These are phyloP conservation scores for Eufriesea mexicana DNA, from an alignment of 1,140 invertebrate genomes.

Conservation along the genomic window DNA sequence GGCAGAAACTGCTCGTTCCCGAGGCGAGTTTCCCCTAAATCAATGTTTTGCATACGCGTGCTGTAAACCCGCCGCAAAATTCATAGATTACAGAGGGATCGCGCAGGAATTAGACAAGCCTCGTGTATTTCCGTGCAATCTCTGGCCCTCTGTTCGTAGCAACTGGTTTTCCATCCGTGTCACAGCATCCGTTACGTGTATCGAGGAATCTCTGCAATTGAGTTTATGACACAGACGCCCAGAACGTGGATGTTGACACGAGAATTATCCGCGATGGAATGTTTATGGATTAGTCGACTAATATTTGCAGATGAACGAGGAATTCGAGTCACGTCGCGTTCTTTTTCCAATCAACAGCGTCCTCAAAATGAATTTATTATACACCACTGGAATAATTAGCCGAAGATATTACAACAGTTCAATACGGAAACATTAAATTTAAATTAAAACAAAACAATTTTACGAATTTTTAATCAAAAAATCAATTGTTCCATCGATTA, in stretches of 20 bases:
- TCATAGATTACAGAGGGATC: background rate
- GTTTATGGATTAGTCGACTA: background rate
- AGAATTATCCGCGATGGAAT: background rate
- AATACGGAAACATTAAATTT: no score
- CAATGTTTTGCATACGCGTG: background rate
- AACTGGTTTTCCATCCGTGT: background rate
- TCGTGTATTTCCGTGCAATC: constrained; percentile 7
- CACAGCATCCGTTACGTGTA: background rate
- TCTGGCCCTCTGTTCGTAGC: background rate
- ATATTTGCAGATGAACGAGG: background rate
- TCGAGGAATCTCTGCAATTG: background rate
- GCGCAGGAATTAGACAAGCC: background rate
- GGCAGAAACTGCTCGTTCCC: background rate
- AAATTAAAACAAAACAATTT: no score
- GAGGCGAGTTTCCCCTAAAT: background rate
- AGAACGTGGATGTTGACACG: background rate
- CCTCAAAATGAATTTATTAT: no score
- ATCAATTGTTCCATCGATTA: no score
- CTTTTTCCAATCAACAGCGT: no score
- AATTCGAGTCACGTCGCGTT: no score
- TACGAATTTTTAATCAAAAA: no score
- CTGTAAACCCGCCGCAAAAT: background rate
- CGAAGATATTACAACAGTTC: no score
- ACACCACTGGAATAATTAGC: no score
- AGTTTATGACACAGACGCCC: background rate